Conservation (phyloP, 2,113 vertebrate species). For the Ptyas mucosa region DNA sequence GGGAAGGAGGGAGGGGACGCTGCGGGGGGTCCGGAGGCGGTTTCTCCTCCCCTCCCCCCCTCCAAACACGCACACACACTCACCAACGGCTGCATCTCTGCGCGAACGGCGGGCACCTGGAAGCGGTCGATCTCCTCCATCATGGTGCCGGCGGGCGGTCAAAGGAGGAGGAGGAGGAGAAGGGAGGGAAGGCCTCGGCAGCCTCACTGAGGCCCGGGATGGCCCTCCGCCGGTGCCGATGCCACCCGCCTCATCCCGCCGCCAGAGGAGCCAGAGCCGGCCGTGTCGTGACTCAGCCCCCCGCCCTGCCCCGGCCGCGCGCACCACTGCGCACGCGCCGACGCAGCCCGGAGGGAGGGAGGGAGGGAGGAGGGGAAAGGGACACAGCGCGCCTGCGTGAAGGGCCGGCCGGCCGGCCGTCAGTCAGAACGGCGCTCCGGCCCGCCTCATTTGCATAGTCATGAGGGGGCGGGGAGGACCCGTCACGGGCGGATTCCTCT, state of each 20-base stretch:
- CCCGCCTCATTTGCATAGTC: not conserved
- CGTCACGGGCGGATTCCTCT: not conserved
- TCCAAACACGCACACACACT: constrained; percentile 50
- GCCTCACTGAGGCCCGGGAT: constrained; percentile 56
- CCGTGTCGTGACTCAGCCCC: constrained; percentile 68
- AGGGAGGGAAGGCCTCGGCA: not conserved
- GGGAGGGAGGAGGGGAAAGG: not conserved
- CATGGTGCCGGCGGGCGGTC: constrained; percentile 73
- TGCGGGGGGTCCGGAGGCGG: not conserved
- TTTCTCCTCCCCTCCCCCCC: not conserved
- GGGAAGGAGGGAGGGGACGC: not conserved
- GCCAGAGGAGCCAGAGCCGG: constrained; percentile 50
- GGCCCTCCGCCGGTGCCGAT: constrained; percentile 17
- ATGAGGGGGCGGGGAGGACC: not conserved
- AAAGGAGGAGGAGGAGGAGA: not conserved
- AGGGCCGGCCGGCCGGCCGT: too few species aligned
- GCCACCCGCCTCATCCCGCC: constrained; percentile 61
- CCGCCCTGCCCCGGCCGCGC: constrained; percentile 46
- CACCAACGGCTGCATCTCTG: constrained; percentile 92
- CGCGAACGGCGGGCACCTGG: constrained; percentile 89
- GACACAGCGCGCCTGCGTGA: not conserved
- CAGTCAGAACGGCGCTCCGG: not conserved
- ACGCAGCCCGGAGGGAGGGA: not conserved
- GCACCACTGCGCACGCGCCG: constrained; percentile 32
- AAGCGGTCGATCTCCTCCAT: constrained; percentile 96